Evolutionary conservation across 2,888 invertebrate species (phyloP).

Genomic region (Platycheirus rosarum): DNA sequence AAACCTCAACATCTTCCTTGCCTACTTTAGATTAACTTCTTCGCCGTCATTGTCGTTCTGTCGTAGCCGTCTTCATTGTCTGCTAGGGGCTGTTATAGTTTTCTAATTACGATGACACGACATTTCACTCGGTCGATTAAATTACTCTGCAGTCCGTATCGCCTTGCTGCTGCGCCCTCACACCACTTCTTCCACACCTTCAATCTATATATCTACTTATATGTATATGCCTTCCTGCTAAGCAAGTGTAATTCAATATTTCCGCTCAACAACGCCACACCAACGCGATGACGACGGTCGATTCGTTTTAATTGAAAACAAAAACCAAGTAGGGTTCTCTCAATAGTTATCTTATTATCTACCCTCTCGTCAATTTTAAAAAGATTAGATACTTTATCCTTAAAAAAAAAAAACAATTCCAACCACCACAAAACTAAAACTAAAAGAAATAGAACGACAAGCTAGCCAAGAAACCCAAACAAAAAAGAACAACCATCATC

Average conservation of each 20-base stretch:
- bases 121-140: conserved; percentile 70
- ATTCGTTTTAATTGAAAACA: conserved; percentile 67
- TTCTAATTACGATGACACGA: conserved; percentile 72
- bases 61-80: background rate
- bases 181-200: background rate
- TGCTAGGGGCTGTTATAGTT: conserved; percentile 37
- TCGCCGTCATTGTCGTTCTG: background rate
- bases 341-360: conserved; percentile 7
- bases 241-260: conserved; percentile 72
- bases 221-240: conserved; percentile 30
- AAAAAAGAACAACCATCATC: conserved; percentile 47
- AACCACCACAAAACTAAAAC: conserved; percentile 27
- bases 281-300: conserved; percentile 12
- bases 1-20: background rate
- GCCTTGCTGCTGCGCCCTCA: background rate
- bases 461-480: conserved; percentile 3
- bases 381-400: conserved; percentile 55
- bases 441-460: conserved; percentile 16
- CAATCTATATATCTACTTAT: background rate
- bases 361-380: conserved; percentile 33
- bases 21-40: background rate
- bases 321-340: conserved; percentile 2
- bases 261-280: conserved; percentile 48
- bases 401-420: conserved; percentile 11
- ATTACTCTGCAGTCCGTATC: conserved; percentile 50